phyloP scores from a whole-genome alignment of 2,113 vertebrate genomes.

The Choloepus hoffmanni region DNA sequence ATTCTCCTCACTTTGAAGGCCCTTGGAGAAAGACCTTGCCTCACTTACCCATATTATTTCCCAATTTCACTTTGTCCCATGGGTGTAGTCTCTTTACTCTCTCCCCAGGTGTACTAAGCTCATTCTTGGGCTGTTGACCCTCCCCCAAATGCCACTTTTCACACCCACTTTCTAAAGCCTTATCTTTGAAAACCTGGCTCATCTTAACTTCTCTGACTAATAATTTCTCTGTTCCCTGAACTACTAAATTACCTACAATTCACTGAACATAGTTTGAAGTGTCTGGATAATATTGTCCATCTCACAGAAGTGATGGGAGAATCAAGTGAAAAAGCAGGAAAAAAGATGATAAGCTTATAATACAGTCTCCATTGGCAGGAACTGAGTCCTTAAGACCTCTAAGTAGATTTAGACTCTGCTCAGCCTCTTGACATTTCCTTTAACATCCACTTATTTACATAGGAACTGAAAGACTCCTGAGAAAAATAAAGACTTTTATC shows the following conservation, averaged over 20 bases:
- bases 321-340: neutral
- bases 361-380: neutral
- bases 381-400: neutral
- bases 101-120: neutral
- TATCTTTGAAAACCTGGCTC: neutral
- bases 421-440: neutral
- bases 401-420: conserved; percentile 5
- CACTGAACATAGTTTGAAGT: neutral
- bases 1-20: neutral
- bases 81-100: neutral
- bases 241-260: neutral
- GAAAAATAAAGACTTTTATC: neutral
- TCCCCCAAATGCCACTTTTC: neutral
- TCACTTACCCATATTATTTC: neutral
- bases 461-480: neutral
- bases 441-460: neutral
- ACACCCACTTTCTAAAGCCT: conserved; percentile 28
- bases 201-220: neutral
- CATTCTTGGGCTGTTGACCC: neutral
- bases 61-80: neutral
- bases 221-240: neutral
- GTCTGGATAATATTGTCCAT: neutral
- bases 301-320: neutral
- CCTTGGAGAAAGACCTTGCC: neutral
- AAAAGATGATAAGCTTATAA: neutral